These are phyloP conservation scores for Trichonephila clavata DNA, from an alignment of 1,140 invertebrate genomes.

Conservation along the genomic window DNA sequence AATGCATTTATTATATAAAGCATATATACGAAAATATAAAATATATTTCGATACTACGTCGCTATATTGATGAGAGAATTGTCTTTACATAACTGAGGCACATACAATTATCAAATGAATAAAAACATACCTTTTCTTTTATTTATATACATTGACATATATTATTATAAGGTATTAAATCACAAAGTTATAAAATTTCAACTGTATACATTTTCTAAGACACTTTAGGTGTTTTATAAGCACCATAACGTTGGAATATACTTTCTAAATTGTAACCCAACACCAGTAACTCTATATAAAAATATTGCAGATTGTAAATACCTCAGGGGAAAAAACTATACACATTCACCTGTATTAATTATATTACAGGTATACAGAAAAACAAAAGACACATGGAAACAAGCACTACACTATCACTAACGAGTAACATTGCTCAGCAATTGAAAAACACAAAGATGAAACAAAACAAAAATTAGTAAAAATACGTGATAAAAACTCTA, in stretches of 20 bases:
- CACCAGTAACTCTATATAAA: neutral
- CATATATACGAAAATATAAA: constrained; percentile 35
- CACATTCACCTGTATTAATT: constrained; percentile 5
- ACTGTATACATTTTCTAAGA: neutral
- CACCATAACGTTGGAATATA: neutral
- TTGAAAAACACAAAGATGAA: constrained; percentile 7
- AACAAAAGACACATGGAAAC: neutral
- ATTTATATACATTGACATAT: neutral
- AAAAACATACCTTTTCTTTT: neutral
- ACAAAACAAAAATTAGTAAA: neutral
- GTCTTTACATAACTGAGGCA: constrained; percentile 6
- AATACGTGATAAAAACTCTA: constrained; percentile 42
- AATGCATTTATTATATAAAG: constrained; percentile 7
- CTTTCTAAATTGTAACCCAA: neutral
- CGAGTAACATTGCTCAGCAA: constrained; percentile 51
- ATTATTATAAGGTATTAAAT: neutral
- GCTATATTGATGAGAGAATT: neutral
- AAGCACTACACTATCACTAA: constrained; percentile 16
- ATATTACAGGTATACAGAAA: constrained; percentile 7
- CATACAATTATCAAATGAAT: neutral
- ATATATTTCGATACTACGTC: neutral
- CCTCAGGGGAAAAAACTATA: constrained; percentile 32
- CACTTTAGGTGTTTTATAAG: neutral
- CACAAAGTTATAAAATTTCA: neutral
- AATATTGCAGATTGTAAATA: constrained; percentile 39